Evolutionary conservation across 2,888 invertebrate species (phyloP).

Genomic region (Stenoptilia bipunctidactyla): DNA sequence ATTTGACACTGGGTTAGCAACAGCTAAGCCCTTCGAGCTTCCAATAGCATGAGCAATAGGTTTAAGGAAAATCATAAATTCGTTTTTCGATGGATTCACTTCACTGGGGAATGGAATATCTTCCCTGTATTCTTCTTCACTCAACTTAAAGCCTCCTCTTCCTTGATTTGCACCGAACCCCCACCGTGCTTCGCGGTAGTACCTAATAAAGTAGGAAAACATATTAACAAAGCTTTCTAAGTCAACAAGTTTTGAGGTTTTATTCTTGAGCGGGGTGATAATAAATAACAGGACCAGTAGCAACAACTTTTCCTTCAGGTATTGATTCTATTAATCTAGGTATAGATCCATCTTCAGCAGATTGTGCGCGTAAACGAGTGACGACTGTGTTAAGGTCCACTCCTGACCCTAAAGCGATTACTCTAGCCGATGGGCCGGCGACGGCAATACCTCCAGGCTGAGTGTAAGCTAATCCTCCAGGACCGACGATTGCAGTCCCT

Average conservation of each 20-base stretch:
- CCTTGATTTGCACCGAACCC: slow-evolving; percentile 8
- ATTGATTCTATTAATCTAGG: slow-evolving; percentile 57
- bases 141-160: slow-evolving; percentile 7
- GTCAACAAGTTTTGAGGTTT: background rate
- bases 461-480: slow-evolving; percentile 81
- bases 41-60: slow-evolving; percentile 77
- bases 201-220: slow-evolving; percentile 49
- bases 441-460: slow-evolving; percentile 82
- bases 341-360: slow-evolving; percentile 40
- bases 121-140: no score
- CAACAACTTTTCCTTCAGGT: slow-evolving; percentile 78
- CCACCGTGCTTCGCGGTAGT: slow-evolving; percentile 25
- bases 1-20: slow-evolving; percentile 77
- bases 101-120: background rate
- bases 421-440: slow-evolving; percentile 80
- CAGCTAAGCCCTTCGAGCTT: slow-evolving; percentile 75
- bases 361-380: slow-evolving; percentile 44
- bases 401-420: slow-evolving; percentile 75
- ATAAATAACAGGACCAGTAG: slow-evolving; percentile 81
- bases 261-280: slow-evolving; percentile 56
- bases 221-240: slow-evolving; percentile 14
- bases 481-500: slow-evolving; percentile 85
- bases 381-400: slow-evolving; percentile 72
- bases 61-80: slow-evolving; percentile 53
- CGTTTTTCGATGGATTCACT: slow-evolving; percentile 4